Conservation (phyloP, 2,797 vertebrate species). For the Gadopsis marmoratus region DNA sequence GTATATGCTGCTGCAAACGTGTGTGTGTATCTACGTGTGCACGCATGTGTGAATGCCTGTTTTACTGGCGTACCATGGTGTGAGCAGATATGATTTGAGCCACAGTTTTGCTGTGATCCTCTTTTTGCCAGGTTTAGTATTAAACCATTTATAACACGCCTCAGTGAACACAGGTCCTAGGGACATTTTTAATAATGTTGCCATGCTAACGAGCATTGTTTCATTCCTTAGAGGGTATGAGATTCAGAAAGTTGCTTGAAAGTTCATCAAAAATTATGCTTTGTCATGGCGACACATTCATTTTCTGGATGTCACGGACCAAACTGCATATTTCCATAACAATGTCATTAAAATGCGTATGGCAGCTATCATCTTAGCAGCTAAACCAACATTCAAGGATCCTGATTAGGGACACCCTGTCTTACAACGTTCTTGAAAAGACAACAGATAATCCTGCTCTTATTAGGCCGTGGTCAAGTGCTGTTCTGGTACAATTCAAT, state of each 20-base stretch:
- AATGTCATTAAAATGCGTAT: background rate
- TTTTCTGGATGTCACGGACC: conserved; percentile 15
- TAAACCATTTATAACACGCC: conserved; percentile 50
- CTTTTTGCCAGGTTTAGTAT: conserved; percentile 37
- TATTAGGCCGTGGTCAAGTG: background rate
- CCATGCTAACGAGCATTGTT: conserved; percentile 45
- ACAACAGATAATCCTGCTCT: background rate
- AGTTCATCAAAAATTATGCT: conserved; percentile 24
- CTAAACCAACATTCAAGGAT: background rate
- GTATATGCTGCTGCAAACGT: background rate
- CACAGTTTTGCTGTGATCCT: conserved; percentile 39
- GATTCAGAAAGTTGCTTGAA: conserved; percentile 17
- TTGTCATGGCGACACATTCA: background rate
- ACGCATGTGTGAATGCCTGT: conserved; percentile 30
- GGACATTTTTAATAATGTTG: conserved; percentile 45
- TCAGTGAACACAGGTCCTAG: conserved; percentile 45
- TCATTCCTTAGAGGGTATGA: conserved; percentile 32
- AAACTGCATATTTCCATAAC: conserved; percentile 16
- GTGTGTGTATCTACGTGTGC: conserved; percentile 2
- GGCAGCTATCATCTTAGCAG: background rate
- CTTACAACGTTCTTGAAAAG: background rate
- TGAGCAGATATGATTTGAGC: conserved; percentile 42
- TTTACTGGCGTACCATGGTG: conserved; percentile 37
- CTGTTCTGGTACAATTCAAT: background rate
- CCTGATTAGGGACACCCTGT: background rate